phyloP scores from a whole-genome alignment of 1,140 invertebrate genomes.

The Leptonema lineaticorne region DNA sequence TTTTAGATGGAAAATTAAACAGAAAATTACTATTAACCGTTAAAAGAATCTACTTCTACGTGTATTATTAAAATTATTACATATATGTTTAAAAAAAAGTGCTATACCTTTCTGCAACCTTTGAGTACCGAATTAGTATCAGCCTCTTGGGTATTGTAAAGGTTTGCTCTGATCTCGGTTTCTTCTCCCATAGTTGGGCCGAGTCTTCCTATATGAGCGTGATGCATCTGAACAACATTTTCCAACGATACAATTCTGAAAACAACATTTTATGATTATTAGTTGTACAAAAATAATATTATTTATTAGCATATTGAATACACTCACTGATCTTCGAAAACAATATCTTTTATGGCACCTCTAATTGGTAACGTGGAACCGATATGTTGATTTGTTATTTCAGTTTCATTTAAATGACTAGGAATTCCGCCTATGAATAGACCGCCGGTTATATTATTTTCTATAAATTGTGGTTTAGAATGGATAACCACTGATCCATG shows the following conservation, averaged over 20 bases:
- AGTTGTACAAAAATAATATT: no score
- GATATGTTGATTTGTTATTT: conserved; percentile 56
- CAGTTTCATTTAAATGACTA: conserved; percentile 54
- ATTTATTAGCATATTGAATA: background rate
- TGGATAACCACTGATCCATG: conserved; percentile 56
- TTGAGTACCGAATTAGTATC: conserved; percentile 49
- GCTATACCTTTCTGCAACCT: conserved; percentile 50
- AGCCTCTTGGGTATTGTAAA: conserved; percentile 50
- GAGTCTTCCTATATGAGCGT: conserved; percentile 70
- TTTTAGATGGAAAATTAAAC: no score
- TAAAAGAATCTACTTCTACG: conserved; percentile 15
- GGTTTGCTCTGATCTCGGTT: conserved; percentile 48
- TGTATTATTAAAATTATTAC: background rate
- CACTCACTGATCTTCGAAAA: conserved; percentile 75
- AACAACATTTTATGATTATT: background rate
- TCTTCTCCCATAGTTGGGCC: conserved; percentile 62
- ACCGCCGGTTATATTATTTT: conserved; percentile 56
- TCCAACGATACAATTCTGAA: conserved; percentile 63
- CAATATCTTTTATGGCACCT: conserved; percentile 80
- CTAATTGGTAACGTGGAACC: conserved; percentile 52
- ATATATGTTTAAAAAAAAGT: background rate
- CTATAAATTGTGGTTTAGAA: conserved; percentile 52
- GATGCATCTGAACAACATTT: conserved; percentile 64
- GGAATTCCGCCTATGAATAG: conserved; percentile 69
- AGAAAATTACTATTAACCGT: no score